phyloP scores from a whole-genome alignment of 2,113 vertebrate genomes.

The Malurus elegans region DNA sequence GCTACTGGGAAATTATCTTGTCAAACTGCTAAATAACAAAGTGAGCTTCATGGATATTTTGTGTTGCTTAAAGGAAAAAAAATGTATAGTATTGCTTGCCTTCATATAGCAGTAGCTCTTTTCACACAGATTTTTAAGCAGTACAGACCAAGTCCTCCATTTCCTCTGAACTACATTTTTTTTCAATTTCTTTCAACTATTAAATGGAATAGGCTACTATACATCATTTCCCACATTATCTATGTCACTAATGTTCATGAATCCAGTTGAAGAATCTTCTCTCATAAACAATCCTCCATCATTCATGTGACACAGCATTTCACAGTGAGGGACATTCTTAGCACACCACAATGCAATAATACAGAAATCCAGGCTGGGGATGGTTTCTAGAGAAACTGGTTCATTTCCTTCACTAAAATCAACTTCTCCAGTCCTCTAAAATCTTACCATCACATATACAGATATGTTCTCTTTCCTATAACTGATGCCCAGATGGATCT shows the following conservation, averaged over 20 bases:
- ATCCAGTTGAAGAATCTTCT: neutral
- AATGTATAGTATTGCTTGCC: neutral
- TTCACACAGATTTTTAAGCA: neutral
- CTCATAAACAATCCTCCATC: neutral
- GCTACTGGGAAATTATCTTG: neutral
- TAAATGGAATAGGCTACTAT: neutral
- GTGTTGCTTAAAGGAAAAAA: neutral
- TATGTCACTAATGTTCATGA: neutral
- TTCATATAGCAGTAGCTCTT: neutral
- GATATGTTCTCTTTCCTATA: neutral
- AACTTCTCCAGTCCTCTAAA: neutral
- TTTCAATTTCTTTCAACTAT: neutral
- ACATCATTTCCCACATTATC: neutral
- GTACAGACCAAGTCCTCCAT: neutral
- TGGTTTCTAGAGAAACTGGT: neutral
- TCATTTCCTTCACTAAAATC: neutral
- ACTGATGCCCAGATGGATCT: neutral
- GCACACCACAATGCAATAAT: accelerated
- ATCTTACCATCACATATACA: neutral
- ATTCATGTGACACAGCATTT: neutral
- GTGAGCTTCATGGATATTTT: neutral
- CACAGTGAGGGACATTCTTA: neutral
- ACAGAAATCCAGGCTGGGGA: neutral
- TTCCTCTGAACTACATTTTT: neutral
- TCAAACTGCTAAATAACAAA: neutral